Percentiles rank a stretch among this genome's conserved stretches.
Conservation (phyloP, 1,140 invertebrate species). For the Aradophagus sp. region DNA sequence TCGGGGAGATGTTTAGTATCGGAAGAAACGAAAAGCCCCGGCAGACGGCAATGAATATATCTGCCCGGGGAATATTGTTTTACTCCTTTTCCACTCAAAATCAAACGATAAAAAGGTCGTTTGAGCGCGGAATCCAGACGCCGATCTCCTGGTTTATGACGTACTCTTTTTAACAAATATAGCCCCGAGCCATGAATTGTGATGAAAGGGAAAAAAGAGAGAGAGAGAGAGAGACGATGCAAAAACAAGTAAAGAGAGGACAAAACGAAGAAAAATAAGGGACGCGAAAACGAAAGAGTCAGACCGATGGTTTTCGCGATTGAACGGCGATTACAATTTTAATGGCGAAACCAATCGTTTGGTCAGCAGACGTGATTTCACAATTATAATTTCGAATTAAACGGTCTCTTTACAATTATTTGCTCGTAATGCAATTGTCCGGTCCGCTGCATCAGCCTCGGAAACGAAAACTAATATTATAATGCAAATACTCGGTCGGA, state of each 20-base stretch:
- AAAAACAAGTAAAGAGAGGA: too few relatives aligned
- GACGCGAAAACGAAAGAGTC: too few relatives aligned
- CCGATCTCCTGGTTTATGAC: too few relatives aligned
- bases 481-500: slow-evolving; percentile 9
- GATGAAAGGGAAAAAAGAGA: too few relatives aligned
- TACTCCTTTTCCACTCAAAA: slow-evolving; percentile 25
- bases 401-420: slow-evolving; percentile 7
- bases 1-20: slow-evolving; percentile 63
- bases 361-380: neutral
- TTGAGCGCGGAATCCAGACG: slow-evolving; percentile 9
- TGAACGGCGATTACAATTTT: too few relatives aligned
- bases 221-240: too few relatives aligned
- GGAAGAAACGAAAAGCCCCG: slow-evolving; percentile 58
- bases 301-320: too few relatives aligned
- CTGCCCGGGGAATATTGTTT: slow-evolving; percentile 34
- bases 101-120: slow-evolving; percentile 34
- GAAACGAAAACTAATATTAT: slow-evolving; percentile 24
- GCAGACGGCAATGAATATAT: slow-evolving; percentile 20
- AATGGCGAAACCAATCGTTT: too few relatives aligned
- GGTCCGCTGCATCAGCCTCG: neutral
- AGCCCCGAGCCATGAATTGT: too few relatives aligned
- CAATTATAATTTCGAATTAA: slow-evolving; percentile 1
- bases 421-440: slow-evolving; percentile 8
- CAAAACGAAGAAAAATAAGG: too few relatives aligned
- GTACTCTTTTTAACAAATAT: too few relatives aligned